These are phyloP conservation scores for Galbula dea DNA, from an alignment of 2,113 vertebrate genomes.

Conservation along the genomic window DNA sequence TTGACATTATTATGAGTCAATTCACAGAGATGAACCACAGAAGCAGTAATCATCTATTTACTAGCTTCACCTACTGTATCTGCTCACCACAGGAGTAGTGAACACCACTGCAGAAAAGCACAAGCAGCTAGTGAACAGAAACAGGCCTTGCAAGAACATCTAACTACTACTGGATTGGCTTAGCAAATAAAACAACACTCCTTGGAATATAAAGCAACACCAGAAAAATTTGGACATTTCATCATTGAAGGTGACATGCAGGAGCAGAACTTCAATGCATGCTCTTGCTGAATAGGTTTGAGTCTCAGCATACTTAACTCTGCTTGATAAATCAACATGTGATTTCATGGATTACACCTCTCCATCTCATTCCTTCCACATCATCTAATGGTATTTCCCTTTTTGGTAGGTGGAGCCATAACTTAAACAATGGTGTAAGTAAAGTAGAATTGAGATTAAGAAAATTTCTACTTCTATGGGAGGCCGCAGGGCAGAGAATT, in stretches of 20 bases:
- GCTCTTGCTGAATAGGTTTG: background rate
- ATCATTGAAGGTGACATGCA: accelerated
- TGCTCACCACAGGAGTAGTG: background rate
- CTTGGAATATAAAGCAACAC: background rate
- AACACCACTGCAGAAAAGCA: background rate
- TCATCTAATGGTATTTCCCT: background rate
- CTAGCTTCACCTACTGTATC: background rate
- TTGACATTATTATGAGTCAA: background rate
- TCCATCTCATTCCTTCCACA: background rate
- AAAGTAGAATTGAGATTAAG: background rate
- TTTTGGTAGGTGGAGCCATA: constrained; percentile 1
- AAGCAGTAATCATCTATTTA: background rate
- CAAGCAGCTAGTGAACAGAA: background rate
- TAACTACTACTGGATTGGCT: background rate
- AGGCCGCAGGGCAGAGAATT: background rate
- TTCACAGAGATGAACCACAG: background rate
- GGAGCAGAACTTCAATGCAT: background rate
- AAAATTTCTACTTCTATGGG: background rate
- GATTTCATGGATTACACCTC: background rate
- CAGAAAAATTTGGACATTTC: background rate
- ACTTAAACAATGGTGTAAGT: background rate
- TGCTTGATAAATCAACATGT: background rate
- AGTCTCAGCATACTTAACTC: accelerated
- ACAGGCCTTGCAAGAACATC: background rate
- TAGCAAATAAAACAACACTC: background rate